These are phyloP conservation scores for Rafetus swinhoei DNA, from an alignment of 2,113 vertebrate species.

Conservation along the genomic window DNA sequence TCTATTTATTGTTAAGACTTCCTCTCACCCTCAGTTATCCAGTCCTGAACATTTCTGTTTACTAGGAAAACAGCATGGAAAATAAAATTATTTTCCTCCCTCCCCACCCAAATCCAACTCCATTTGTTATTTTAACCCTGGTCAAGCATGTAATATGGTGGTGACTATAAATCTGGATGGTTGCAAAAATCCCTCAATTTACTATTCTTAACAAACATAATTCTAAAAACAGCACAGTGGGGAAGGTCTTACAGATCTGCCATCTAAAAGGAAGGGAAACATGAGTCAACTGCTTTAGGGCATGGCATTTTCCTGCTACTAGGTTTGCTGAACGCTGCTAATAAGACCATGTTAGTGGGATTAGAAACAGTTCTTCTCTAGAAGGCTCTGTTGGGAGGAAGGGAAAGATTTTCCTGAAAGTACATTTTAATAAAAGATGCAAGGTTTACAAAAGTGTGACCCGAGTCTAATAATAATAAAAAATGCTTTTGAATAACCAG, in stretches of 20 bases:
- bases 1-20: background rate
- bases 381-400: constrained; percentile 28
- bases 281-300: constrained; percentile 55
- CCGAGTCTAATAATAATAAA: background rate
- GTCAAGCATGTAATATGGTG: constrained; percentile 59
- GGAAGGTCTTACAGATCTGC: constrained; percentile 36
- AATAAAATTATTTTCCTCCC: background rate
- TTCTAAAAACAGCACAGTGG: constrained; percentile 58
- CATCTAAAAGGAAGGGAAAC: background rate
- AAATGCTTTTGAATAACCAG: constrained; percentile 28
- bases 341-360: constrained; percentile 31
- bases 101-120: constrained; percentile 34
- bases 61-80: constrained; percentile 7
- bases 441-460: constrained; percentile 24
- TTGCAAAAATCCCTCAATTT: constrained; percentile 57
- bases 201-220: constrained; percentile 56
- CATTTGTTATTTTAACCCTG: constrained; percentile 68
- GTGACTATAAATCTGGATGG: constrained; percentile 55
- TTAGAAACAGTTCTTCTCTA: constrained; percentile 11
- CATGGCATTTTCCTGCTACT: constrained; percentile 30
- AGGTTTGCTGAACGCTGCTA: constrained; percentile 43
- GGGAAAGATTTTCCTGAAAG: constrained; percentile 18
- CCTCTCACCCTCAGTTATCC: background rate
- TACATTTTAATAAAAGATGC: constrained; percentile 37
- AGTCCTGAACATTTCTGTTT: background rate